phyloP scores from a whole-genome alignment of 2,113 vertebrate genomes.

The Heloderma charlesbogerti region DNA sequence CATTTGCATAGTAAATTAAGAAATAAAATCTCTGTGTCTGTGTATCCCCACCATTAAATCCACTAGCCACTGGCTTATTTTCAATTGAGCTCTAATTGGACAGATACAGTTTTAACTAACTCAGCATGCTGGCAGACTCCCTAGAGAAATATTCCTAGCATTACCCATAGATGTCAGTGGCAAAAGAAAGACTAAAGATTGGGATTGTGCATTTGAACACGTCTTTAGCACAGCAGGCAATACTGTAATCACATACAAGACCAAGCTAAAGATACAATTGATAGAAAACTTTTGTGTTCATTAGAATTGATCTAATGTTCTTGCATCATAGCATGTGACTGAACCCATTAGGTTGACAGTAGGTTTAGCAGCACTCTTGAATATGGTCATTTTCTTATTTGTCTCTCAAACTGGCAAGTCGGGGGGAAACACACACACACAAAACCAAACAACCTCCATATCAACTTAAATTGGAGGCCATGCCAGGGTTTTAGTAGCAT shows the following conservation, averaged over 20 bases:
- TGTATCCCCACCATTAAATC: constrained; percentile 42
- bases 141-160: constrained; percentile 44
- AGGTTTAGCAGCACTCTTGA: not conserved
- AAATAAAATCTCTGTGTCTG: constrained; percentile 50
- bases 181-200: constrained; percentile 25
- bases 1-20: constrained; percentile 63
- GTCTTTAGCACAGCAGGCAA: constrained; percentile 13
- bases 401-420: not conserved
- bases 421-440: not conserved
- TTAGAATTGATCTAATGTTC: constrained; percentile 16
- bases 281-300: not conserved
- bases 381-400: not conserved
- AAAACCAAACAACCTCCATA: not conserved
- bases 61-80: constrained; percentile 50
- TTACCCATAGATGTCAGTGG: constrained; percentile 17
- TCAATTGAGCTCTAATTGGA: constrained; percentile 63
- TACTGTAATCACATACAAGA: not conserved
- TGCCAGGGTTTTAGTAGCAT: not conserved
- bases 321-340: not conserved
- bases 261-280: not conserved
- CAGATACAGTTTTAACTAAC: constrained; percentile 61
- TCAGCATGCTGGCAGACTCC: constrained; percentile 37
- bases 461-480: not conserved
- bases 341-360: not conserved
- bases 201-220: not conserved